Evolutionary conservation across 2,888 invertebrate genomes (phyloP), one percentile per base, ranked within the genome.

Genomic region (Limnephilus rhombicus): DNA sequence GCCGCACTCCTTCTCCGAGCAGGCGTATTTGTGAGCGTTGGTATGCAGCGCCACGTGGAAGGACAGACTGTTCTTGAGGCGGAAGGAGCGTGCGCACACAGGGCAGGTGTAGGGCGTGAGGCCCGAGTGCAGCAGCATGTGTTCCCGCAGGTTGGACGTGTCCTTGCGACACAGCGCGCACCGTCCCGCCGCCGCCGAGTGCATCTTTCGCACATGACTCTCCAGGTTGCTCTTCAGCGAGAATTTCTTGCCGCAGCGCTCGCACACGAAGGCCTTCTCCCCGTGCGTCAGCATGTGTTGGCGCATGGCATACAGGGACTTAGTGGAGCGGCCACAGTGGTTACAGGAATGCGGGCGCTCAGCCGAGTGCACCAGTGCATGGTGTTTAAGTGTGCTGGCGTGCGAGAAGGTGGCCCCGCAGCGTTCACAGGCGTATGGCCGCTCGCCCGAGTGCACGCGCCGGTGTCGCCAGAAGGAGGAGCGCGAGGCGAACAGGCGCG

Each of bases 351-450:
- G 92, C 24, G 93, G 93, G n/a, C 91, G 91, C 7, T 88, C 93
- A n/a, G 80, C 85, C 29, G 93, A 92, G 85, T 93, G 93, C 15
- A 93, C 92, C 37, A 91, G 91, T 34, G 85, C 87, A 31, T 93
- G 93, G 9, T 92, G 87, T n/a, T 92, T 93, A 31, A 93, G 68
- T 29, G 93, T 92, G 80, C 83, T 91, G 18, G 53, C 41, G 41
- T 96, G 96, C 0, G 96, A 96, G 92, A 96, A 96, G 80, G 96
- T 95, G 92, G 96, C 95, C 0, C 95, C 95, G 93, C 96, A 96
- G 1, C 95, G 94, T 0, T 94, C 94, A 92, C 96, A 96, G 0
- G 95, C 89, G 92, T 94, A 96, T 2, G 96, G 96, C 41, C 95
- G 95, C 85, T 96, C 96, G 0, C 96, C 96, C 0, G 96, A 96